Base-by-base conservation (phyloP, 2,888 invertebrate genomes). In the Xestoiulus laeticollis region DNA sequence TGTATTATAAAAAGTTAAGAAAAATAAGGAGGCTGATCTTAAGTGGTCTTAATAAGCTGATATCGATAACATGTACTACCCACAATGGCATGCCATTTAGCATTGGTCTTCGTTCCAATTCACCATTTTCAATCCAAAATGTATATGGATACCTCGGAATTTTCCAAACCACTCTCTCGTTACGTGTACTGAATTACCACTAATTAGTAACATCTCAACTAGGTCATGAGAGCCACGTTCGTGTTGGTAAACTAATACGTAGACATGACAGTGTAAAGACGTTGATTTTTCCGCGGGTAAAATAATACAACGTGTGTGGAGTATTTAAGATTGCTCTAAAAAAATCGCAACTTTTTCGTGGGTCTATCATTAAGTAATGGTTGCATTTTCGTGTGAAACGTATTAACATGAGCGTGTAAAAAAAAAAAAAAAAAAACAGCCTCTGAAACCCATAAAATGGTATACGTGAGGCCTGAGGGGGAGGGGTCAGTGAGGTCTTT, bases 261-360 rank as follows among this genome's bases (percentile, higher is more conserved):
- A 26, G 26, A 8, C 8, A 68, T 26, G 68, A 26, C 68, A 26
- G 8, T 26, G 26, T 68, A n/a, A 6, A 68, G 26, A 68, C 26
- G 68, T 68, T 68, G 4, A 68, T 26, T 68, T n/a, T 26, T 68
- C 68, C 22, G 68, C 68, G 68, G 68, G 68, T 68, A 26, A 68
- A 68, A 68, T 68, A 68, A 68, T 68, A 26, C 68, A 68, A 22
- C 68, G 68, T 26, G 68, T 68, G 68, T 68, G 68, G 68, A 22
- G 26, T 3, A 6, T 26, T n/a, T 5, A 26, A n/a, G 26, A n/a
- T 26, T 59, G 22, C n/a, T 59, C 59, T 22, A 59, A 59, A 59
- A 59, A 59, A 59, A n/a, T 59, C 59, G 22, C 59, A 22, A n/a
- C n/a, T 59, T 22, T 59, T 22, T 8, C 68, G 8, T 26, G 10